Percentiles rank a stretch among this genome's conserved stretches.
phyloP scores from a whole-genome alignment of 2,113 vertebrate species.

The Chrysemys picta region DNA sequence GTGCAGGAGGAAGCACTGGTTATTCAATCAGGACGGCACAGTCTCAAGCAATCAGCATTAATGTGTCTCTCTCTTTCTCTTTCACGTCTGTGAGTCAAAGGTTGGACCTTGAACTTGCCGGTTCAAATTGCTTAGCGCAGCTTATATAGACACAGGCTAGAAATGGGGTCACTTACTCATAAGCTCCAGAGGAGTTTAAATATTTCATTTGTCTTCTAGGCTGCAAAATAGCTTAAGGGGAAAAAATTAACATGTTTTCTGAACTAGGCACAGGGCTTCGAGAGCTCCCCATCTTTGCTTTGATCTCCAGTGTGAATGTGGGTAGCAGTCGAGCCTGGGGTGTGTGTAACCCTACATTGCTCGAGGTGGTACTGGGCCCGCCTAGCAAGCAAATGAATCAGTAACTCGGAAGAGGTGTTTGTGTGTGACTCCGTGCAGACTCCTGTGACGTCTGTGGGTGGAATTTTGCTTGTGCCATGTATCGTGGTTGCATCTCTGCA shows the following conservation, averaged over 20 bases:
- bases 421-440: not conserved
- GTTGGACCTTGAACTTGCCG: slow-evolving; percentile 27
- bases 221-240: slow-evolving; percentile 34
- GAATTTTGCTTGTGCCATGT: not conserved
- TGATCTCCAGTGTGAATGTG: not conserved
- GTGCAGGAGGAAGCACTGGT: slow-evolving; percentile 2
- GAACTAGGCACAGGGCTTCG: slow-evolving; percentile 13
- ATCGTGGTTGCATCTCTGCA: not conserved
- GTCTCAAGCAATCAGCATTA: slow-evolving; percentile 38
- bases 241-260: not conserved
- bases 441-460: not conserved
- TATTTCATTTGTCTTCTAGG: slow-evolving; percentile 15
- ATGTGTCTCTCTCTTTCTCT: not conserved
- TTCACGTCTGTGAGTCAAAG: slow-evolving; percentile 55
- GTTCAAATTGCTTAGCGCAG: slow-evolving; percentile 13
- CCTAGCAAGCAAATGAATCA: not conserved
- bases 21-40: slow-evolving; percentile 50
- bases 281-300: slow-evolving; percentile 40
- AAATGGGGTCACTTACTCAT: slow-evolving; percentile 26
- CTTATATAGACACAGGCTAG: not conserved
- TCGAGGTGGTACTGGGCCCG: not conserved
- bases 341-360: not conserved
- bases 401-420: not conserved
- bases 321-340: not conserved
- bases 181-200: slow-evolving; percentile 24